A percentile compares a stretch with the other conserved stretches of the same genome.
Evolutionary conservation across 2,113 vertebrate species (phyloP).

Genomic region (Mormyrus iriodes): DNA sequence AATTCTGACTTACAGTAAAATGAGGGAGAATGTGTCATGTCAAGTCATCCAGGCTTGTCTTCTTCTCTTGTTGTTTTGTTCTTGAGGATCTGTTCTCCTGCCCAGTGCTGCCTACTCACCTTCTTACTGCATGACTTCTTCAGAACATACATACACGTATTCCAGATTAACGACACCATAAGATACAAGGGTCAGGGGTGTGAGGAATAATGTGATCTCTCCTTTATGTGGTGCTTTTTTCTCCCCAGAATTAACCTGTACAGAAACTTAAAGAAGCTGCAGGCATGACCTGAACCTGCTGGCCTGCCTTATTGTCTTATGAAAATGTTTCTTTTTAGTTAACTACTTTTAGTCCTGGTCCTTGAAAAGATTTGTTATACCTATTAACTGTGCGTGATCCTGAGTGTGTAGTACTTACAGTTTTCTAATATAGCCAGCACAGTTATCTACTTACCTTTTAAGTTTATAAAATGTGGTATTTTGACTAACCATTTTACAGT

Average conservation of each 20-base stretch:
- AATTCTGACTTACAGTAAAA: neutral
- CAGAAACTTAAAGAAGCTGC: too few species aligned
- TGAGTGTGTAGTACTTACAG: neutral
- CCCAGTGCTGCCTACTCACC: neutral
- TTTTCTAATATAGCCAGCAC: neutral
- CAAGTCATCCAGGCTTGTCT: neutral
- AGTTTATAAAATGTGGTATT: neutral
- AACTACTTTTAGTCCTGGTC: neutral
- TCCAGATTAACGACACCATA: neutral
- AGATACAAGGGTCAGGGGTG: neutral
- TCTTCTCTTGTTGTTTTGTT: neutral
- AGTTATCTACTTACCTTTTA: neutral
- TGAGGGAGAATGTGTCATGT: neutral
- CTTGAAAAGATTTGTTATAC: neutral
- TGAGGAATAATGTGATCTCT: too few species aligned
- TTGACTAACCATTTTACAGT: neutral
- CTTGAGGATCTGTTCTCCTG: neutral
- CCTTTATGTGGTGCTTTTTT: neutral
- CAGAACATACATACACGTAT: neutral
- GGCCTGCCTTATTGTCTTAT: neutral
- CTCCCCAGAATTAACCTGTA: neutral
- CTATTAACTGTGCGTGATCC: neutral
- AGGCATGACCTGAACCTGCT: neutral
- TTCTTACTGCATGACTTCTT: neutral
- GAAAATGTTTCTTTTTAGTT: neutral